Conservation (phyloP, 2,888 invertebrate genomes). For the Epirrita christyi region DNA sequence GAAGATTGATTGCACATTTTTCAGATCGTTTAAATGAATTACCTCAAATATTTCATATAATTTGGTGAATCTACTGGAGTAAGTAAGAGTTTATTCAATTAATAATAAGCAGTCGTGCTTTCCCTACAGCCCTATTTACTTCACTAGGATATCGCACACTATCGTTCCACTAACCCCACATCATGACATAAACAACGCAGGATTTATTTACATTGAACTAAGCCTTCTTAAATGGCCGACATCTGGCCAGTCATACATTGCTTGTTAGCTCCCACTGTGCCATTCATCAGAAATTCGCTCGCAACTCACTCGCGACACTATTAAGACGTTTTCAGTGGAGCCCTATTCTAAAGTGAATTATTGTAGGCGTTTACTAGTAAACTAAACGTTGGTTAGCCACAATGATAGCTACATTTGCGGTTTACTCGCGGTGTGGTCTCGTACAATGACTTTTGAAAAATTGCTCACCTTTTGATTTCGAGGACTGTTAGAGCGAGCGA, state of each 20-base stretch:
- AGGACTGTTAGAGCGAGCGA: conserved; percentile 34
- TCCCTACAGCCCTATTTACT: neutral
- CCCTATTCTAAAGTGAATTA: conserved; percentile 64
- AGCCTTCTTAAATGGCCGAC: conserved; percentile 41
- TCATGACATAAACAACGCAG: conserved; percentile 19
- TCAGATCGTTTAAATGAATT: conserved; percentile 25
- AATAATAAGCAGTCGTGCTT: too few relatives aligned
- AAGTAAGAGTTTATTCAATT: too few relatives aligned
- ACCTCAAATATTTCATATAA: too few relatives aligned
- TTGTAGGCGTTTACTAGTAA: conserved; percentile 62
- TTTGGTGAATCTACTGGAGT: too few relatives aligned
- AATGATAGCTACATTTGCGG: conserved; percentile 52
- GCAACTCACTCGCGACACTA: conserved; percentile 58
- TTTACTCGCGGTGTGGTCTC: conserved; percentile 49
- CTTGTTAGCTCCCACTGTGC: conserved; percentile 58
- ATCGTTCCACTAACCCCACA: conserved; percentile 13
- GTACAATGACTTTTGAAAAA: conserved; percentile 53
- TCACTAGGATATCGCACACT: conserved; percentile 15
- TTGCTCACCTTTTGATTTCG: conserved; percentile 46
- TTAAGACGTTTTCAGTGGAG: conserved; percentile 62
- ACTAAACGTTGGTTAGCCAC: conserved; percentile 53
- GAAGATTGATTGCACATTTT: conserved; percentile 60
- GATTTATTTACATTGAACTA: conserved; percentile 36
- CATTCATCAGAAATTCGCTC: conserved; percentile 57
- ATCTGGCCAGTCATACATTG: conserved; percentile 56